These are phyloP conservation scores for Sphyrna mokarran DNA, from an alignment of 2,113 vertebrate genomes.

Conservation along the genomic window DNA sequence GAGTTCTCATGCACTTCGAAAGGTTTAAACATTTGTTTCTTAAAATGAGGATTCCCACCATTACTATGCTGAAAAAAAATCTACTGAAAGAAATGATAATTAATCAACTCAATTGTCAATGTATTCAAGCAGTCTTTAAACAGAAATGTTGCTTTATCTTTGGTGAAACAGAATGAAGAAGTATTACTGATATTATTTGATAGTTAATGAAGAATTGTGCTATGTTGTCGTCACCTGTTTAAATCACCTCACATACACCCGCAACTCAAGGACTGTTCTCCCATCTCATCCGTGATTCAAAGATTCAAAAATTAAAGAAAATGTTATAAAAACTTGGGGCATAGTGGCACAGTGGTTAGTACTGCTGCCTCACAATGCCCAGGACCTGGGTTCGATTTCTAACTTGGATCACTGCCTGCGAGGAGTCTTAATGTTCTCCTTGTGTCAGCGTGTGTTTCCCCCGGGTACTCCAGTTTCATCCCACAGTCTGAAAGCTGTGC, in stretches of 20 bases:
- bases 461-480: too few relatives aligned
- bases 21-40: not conserved
- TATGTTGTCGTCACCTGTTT: not conserved
- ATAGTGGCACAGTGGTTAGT: too few relatives aligned
- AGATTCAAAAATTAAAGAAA: not conserved
- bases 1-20: not conserved
- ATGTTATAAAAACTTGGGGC: too few relatives aligned
- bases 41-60: not conserved
- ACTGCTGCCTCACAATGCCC: too few relatives aligned
- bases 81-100: not conserved
- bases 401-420: too few relatives aligned
- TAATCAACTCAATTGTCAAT: not conserved
- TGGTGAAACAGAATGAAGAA: not conserved
- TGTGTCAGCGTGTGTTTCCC: too few relatives aligned
- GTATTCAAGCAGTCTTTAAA: not conserved
- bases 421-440: too few relatives aligned
- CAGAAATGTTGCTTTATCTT: not conserved
- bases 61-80: not conserved
- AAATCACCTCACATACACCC: not conserved
- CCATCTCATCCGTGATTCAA: not conserved
- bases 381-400: too few relatives aligned
- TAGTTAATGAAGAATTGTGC: not conserved
- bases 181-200: not conserved
- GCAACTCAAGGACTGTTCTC: not conserved
- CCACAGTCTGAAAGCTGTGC: too few relatives aligned